Conservation (phyloP, 1,140 invertebrate species). For the Ceratina australensis region DNA sequence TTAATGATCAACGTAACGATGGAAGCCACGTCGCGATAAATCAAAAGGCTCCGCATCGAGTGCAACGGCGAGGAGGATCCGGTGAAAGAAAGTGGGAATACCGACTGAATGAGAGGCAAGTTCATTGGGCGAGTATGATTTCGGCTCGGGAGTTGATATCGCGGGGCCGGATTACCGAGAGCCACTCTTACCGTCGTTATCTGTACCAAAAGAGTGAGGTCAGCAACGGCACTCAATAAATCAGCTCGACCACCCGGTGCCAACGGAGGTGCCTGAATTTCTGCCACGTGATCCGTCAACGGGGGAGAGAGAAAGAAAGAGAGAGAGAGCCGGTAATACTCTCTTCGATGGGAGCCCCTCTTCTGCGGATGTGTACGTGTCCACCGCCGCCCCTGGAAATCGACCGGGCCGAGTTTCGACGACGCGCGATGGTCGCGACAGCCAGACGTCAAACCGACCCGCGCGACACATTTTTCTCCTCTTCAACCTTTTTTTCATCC, state of each 20-base stretch:
- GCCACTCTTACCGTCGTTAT: conserved; percentile 50
- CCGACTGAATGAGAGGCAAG: conserved; percentile 18
- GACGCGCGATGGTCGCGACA: conserved; percentile 1
- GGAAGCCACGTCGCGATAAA: neutral
- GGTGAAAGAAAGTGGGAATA: neutral
- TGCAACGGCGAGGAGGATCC: neutral
- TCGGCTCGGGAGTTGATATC: conserved; percentile 47
- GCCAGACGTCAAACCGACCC: conserved; percentile 1
- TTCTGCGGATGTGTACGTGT: neutral
- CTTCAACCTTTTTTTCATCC: too few species aligned
- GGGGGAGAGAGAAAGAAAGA: too few species aligned
- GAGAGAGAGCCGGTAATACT: conserved; percentile 27
- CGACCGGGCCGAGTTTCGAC: conserved; percentile 17
- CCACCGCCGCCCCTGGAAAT: conserved; percentile 6
- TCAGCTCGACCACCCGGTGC: conserved; percentile 40
- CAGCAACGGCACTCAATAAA: conserved; percentile 60
- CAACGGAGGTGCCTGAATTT: conserved; percentile 47
- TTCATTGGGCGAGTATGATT: conserved; percentile 54
- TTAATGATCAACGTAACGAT: neutral
- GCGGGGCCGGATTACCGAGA: conserved; percentile 49
- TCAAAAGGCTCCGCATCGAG: neutral
- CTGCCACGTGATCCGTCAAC: conserved; percentile 60
- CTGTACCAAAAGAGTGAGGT: conserved; percentile 56
- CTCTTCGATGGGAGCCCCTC: conserved; percentile 12
- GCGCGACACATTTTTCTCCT: conserved; percentile 18